These are phyloP conservation scores for Gymnorhina tibicen DNA, from an alignment of 2,113 vertebrate species.

Conservation along the genomic window DNA sequence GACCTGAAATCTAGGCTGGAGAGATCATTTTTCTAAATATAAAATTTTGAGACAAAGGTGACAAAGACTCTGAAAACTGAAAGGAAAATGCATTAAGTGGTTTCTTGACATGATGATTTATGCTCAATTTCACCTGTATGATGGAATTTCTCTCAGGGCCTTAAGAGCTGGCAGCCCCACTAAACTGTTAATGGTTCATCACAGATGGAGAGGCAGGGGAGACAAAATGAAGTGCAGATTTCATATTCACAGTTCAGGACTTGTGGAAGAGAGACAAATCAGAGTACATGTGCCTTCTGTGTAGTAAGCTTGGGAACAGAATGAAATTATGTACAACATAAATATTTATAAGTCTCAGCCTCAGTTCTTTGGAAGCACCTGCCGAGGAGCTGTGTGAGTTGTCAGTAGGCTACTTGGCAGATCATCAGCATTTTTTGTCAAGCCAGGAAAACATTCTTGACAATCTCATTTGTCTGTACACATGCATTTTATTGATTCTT, in stretches of 20 bases:
- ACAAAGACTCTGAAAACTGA: background rate
- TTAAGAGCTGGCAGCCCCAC: background rate
- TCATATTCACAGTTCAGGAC: background rate
- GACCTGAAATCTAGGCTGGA: background rate
- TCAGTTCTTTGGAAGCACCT: background rate
- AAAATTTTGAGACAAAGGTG: background rate
- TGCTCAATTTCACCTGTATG: background rate
- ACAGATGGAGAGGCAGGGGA: constrained; percentile 3
- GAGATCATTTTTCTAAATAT: background rate
- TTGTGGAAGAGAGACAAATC: background rate
- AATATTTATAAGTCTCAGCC: constrained; percentile 7
- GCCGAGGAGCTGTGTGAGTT: background rate
- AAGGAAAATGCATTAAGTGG: background rate
- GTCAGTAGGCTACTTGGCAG: background rate
- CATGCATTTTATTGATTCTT: background rate
- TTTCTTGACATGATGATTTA: background rate
- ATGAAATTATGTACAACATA: background rate
- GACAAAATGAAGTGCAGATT: background rate
- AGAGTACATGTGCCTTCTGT: background rate
- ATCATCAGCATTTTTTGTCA: background rate
- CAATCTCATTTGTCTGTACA: background rate
- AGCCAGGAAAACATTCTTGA: background rate
- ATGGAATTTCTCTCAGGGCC: background rate
- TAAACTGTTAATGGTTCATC: background rate
- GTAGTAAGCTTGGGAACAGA: background rate